Conservation (phyloP, 2,113 vertebrate species). For the Tychaedon coryphoeus region DNA sequence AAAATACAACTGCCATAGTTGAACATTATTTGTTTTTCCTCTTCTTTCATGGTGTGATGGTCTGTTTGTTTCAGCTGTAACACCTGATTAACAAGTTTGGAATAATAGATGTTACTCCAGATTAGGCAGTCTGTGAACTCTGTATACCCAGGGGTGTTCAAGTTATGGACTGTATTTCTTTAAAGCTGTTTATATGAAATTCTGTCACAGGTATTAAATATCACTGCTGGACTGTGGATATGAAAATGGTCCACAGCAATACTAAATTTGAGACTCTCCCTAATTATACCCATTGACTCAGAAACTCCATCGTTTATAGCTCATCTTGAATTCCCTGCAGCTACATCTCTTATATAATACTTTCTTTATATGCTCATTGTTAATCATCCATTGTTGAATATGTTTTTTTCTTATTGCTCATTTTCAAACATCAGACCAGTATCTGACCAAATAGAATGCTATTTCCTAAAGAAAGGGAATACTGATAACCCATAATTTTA, state of each 20-base stretch:
- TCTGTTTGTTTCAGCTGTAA: not conserved
- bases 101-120: not conserved
- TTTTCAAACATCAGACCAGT: not conserved
- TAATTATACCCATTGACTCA: not conserved
- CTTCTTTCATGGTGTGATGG: not conserved
- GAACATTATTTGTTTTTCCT: not conserved
- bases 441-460: not conserved
- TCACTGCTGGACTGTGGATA: not conserved
- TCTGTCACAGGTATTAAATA: not conserved
- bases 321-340: not conserved
- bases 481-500: not conserved
- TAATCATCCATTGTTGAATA: not conserved
- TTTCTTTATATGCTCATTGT: not conserved
- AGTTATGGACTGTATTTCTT: not conserved
- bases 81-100: not conserved
- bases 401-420: not conserved
- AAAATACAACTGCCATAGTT: not conserved
- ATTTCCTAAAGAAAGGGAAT: not conserved
- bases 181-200: not conserved
- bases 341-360: not conserved
- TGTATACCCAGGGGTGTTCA: not conserved
- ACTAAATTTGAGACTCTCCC: not conserved
- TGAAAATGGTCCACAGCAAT: not conserved
- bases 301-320: not conserved
- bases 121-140: not conserved